Conservation (phyloP, 1,140 invertebrate genomes). For the Vollenhovia emeryi region DNA sequence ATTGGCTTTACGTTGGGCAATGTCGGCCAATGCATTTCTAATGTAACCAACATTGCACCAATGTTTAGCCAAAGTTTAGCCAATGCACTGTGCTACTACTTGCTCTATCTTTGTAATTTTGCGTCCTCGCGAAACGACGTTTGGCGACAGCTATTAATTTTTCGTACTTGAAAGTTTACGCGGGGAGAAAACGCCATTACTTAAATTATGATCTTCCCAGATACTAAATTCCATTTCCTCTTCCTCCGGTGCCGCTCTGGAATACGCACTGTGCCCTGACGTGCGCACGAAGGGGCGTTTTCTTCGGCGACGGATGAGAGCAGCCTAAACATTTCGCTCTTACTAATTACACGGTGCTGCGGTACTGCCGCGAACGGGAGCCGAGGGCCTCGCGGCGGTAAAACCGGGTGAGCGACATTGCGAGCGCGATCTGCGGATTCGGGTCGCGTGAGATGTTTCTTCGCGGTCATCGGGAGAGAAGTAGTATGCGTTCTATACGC, state of each 20-base stretch:
- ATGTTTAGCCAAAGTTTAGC: too few species aligned
- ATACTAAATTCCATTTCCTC: neutral
- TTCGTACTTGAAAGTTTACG: neutral
- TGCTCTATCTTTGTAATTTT: neutral
- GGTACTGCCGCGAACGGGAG: conserved; percentile 63
- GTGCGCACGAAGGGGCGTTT: conserved; percentile 26
- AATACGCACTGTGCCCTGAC: neutral
- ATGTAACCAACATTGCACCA: too few species aligned
- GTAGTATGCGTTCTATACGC: neutral
- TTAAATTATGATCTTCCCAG: neutral
- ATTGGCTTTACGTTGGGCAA: too few species aligned
- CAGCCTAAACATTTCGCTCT: conserved; percentile 72
- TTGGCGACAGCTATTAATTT: neutral
- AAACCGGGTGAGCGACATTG: conserved; percentile 64
- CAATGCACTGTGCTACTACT: too few species aligned
- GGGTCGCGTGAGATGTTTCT: conserved; percentile 62
- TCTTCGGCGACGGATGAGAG: conserved; percentile 41
- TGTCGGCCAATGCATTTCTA: too few species aligned
- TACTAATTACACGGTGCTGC: conserved; percentile 70
- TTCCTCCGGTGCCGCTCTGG: neutral
- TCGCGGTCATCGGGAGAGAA: conserved; percentile 18
- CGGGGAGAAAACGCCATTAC: neutral
- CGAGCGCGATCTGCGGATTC: conserved; percentile 61
- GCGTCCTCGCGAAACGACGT: neutral
- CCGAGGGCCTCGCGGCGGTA: conserved; percentile 63